Conservation (phyloP, 2,113 vertebrate genomes). For the Cottus gobio region DNA sequence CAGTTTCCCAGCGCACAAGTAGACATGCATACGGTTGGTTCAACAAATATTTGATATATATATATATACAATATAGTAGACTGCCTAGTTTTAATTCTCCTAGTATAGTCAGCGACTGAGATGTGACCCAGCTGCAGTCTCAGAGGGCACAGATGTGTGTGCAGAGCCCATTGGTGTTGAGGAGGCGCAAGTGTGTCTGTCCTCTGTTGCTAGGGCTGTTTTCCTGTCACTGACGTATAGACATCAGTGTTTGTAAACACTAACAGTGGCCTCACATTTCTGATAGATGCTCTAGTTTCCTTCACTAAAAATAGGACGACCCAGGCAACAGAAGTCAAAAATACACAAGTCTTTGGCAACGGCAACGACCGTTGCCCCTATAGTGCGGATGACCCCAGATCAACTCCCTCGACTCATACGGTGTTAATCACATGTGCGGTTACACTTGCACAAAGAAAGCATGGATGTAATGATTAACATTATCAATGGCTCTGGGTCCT, state of each 20-base stretch:
- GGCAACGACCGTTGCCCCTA: conserved; percentile 25
- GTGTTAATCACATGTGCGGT: background rate
- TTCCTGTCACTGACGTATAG: background rate
- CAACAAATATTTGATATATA: background rate
- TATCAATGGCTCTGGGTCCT: background rate
- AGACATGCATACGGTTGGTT: background rate
- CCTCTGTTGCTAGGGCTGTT: conserved; percentile 14
- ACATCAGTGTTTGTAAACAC: conserved; percentile 38
- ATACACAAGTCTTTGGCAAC: conserved; percentile 35
- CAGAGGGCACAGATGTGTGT: background rate
- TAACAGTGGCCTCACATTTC: conserved; percentile 40
- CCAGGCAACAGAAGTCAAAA: conserved; percentile 34
- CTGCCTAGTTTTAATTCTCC: background rate
- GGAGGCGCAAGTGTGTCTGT: background rate
- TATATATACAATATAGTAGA: background rate
- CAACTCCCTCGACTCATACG: conserved; percentile 3
- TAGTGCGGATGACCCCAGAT: conserved; percentile 3
- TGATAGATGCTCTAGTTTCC: conserved; percentile 3
- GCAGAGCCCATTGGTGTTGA: background rate
- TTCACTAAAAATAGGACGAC: conserved; percentile 59
- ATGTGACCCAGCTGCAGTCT: conserved; percentile 7
- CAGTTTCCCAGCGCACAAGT: background rate
- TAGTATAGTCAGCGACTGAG: background rate
- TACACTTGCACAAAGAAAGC: conserved; percentile 1
- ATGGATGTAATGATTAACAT: background rate